phyloP scores from a whole-genome alignment of 2,888 invertebrate genomes.

The Hartigia nigra region DNA sequence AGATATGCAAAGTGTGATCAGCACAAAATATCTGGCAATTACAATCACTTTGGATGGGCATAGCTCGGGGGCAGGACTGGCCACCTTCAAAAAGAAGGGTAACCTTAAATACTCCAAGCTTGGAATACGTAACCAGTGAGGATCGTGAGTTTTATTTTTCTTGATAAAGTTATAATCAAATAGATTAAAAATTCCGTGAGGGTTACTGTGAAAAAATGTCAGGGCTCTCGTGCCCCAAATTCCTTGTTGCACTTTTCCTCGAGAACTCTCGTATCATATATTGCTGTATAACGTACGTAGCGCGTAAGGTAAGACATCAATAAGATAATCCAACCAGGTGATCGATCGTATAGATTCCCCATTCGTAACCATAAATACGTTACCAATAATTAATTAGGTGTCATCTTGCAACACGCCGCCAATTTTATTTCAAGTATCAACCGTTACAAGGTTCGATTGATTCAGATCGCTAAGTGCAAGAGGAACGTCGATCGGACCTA shows the following conservation, averaged over 20 bases:
- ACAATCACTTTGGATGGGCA: slow-evolving; percentile 42
- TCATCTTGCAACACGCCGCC: slow-evolving; percentile 10
- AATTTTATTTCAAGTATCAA: neutral
- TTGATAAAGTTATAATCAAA: neutral
- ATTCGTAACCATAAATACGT: slow-evolving; percentile 33
- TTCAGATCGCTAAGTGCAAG: neutral
- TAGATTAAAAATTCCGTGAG: neutral
- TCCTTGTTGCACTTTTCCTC: neutral
- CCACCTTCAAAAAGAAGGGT: neutral
- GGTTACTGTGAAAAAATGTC: neutral
- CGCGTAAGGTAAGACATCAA: slow-evolving; percentile 25
- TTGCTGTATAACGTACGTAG: slow-evolving; percentile 13
- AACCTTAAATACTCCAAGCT: neutral
- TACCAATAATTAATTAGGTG: slow-evolving; percentile 26
- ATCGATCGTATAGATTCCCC: slow-evolving; percentile 29
- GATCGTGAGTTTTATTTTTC: neutral
- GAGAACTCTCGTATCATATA: too few relatives aligned
- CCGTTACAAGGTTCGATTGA: neutral
- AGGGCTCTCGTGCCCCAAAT: neutral
- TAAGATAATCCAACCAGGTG: slow-evolving; percentile 28
- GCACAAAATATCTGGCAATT: slow-evolving; percentile 50
- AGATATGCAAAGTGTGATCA: slow-evolving; percentile 47
- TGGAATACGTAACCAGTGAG: neutral
- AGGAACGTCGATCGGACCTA: neutral
- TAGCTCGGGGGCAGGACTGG: slow-evolving; percentile 23